These are phyloP conservation scores for Monochamus alternatus DNA, from an alignment of 2,888 invertebrate species.

Conservation along the genomic window DNA sequence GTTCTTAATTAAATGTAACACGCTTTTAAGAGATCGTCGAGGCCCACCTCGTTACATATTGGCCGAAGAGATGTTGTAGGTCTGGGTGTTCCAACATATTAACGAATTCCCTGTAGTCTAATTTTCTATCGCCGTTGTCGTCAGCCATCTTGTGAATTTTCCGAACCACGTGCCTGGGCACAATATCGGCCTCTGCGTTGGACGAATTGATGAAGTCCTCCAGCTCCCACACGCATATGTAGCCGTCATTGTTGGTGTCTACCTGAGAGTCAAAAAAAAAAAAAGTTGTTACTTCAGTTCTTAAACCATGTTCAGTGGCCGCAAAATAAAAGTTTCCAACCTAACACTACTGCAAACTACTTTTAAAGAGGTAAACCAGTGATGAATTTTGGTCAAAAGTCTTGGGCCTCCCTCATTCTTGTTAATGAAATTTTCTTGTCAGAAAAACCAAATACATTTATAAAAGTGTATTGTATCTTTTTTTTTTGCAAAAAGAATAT, in stretches of 20 bases:
- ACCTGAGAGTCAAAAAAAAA: conserved; percentile 72
- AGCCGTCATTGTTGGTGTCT: conserved; percentile 82
- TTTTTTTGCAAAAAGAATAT: too few relatives aligned
- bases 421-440: too few relatives aligned
- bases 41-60: conserved; percentile 33
- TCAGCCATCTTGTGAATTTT: conserved; percentile 80
- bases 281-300: not conserved
- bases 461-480: too few relatives aligned
- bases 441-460: too few relatives aligned
- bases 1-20: not conserved
- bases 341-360: too few relatives aligned
- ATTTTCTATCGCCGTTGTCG: conserved; percentile 76
- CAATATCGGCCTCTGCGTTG: conserved; percentile 74
- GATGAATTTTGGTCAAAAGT: too few relatives aligned
- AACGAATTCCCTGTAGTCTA: conserved; percentile 82
- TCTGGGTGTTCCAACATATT: conserved; percentile 78
- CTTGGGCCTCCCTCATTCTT: too few relatives aligned
- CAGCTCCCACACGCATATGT: conserved; percentile 79
- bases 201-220: conserved; percentile 76
- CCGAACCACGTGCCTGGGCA: conserved; percentile 78
- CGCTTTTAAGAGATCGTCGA: not conserved
- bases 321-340: too few relatives aligned
- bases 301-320: too few relatives aligned
- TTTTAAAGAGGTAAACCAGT: too few relatives aligned
- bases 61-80: conserved; percentile 58